Evolutionary conservation across 2,797 vertebrate genomes (phyloP).

Genomic region (Lutjanus campechanus): DNA sequence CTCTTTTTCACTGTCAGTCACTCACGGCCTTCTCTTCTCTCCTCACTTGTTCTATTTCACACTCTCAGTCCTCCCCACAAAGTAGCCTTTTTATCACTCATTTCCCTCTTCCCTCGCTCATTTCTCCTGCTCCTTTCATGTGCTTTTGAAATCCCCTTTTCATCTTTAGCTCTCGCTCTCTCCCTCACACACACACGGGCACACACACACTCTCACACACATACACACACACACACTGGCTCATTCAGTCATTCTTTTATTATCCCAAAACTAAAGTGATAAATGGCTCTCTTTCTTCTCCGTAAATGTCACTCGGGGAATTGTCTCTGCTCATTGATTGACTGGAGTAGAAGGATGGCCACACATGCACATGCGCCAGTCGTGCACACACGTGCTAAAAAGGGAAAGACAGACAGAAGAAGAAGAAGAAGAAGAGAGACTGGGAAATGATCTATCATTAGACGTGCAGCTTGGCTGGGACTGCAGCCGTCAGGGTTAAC

Average conservation of each 20-base stretch:
- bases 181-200: slow-evolving; percentile 15
- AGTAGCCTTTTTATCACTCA: slow-evolving; percentile 85
- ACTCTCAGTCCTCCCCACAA: slow-evolving; percentile 79
- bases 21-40: slow-evolving; percentile 74
- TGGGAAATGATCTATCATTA: slow-evolving; percentile 67
- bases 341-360: slow-evolving; percentile 77
- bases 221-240: slow-evolving; percentile 56
- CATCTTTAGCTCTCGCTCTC: slow-evolving; percentile 71
- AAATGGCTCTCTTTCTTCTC: slow-evolving; percentile 84
- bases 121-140: slow-evolving; percentile 85
- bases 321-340: slow-evolving; percentile 84
- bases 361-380: slow-evolving; percentile 71
- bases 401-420: slow-evolving; percentile 31
- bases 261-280: slow-evolving; percentile 84
- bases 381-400: slow-evolving; percentile 41
- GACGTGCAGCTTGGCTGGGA: slow-evolving; percentile 59
- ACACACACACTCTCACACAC: slow-evolving; percentile 33
- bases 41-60: slow-evolving; percentile 83
- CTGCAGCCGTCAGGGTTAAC: slow-evolving; percentile 65
- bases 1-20: slow-evolving; percentile 78
- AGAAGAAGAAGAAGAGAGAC: not conserved
- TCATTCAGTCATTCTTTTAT: slow-evolving; percentile 84
- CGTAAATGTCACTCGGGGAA: slow-evolving; percentile 83
- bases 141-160: slow-evolving; percentile 84
- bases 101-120: slow-evolving; percentile 83